phyloP scores from a whole-genome alignment of 2,113 vertebrate genomes.

The Collichthys lucidus region DNA sequence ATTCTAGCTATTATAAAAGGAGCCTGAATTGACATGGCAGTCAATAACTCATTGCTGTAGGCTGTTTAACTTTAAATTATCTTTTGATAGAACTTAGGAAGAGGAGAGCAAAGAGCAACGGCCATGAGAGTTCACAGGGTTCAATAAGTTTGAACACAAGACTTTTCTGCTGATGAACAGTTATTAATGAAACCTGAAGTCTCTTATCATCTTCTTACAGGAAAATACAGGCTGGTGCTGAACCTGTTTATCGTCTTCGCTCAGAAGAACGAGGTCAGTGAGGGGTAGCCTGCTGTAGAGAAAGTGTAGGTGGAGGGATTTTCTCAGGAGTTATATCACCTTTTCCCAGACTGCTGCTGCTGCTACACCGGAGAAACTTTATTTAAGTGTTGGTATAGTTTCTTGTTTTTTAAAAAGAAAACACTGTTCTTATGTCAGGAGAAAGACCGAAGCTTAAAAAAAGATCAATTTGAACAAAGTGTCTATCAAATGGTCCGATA shows the following conservation, averaged over 20 bases:
- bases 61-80: neutral
- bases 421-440: neutral
- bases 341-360: neutral
- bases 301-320: constrained; percentile 24
- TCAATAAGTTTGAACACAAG: constrained; percentile 35
- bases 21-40: neutral
- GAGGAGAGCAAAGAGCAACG: neutral
- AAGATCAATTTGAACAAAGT: constrained; percentile 25
- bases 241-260: constrained; percentile 65
- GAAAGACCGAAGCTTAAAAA: neutral
- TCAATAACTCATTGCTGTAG: neutral
- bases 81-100: neutral
- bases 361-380: neutral
- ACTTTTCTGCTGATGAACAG: constrained; percentile 27
- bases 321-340: constrained; percentile 56
- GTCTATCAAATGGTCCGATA: neutral
- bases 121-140: constrained; percentile 39
- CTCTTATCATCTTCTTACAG: constrained; percentile 62
- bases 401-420: neutral
- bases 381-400: constrained; percentile 17
- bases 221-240: constrained; percentile 23
- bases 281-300: constrained; percentile 66
- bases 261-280: constrained; percentile 67
- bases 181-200: constrained; percentile 50
- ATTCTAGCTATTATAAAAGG: neutral